Percentiles rank a stretch among this genome's conserved stretches.
Conservation (phyloP, 2,113 vertebrate species). For the Salvelinus alpinus region DNA sequence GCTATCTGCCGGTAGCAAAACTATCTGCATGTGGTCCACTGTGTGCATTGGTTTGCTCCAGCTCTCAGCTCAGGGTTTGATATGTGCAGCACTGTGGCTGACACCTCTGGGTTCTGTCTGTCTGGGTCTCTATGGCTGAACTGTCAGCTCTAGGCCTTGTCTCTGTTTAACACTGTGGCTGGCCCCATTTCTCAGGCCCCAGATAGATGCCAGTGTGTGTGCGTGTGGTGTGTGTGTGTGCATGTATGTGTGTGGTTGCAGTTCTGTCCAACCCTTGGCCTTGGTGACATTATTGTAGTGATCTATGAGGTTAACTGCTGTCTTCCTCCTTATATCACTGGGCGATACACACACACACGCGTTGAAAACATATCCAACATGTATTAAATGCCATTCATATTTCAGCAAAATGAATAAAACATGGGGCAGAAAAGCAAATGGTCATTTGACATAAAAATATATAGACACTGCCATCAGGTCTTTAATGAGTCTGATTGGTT, state of each 20-base stretch:
- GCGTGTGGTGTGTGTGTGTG: neutral
- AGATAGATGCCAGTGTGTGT: neutral
- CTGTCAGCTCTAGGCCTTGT: neutral
- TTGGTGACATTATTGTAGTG: neutral
- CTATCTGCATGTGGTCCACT: slow-evolving; percentile 26
- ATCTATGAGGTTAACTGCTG: slow-evolving; percentile 3
- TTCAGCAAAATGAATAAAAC: slow-evolving; percentile 67
- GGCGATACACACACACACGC: slow-evolving; percentile 2
- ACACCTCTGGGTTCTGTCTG: slow-evolving; percentile 23
- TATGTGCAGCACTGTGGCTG: neutral
- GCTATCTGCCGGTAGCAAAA: slow-evolving; percentile 6
- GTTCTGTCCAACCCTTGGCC: neutral
- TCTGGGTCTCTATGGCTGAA: slow-evolving; percentile 31
- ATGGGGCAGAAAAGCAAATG: slow-evolving; percentile 62
- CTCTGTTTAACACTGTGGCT: neutral
- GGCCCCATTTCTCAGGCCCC: neutral
- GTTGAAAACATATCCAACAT: slow-evolving; percentile 52
- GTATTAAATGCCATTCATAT: slow-evolving; percentile 63
- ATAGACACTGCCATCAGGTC: slow-evolving; percentile 56
- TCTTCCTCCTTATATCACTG: slow-evolving; percentile 23
- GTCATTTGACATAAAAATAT: slow-evolving; percentile 59
- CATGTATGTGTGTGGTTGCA: neutral
- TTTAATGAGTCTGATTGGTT: slow-evolving; percentile 64
- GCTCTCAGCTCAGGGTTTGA: slow-evolving; percentile 28
- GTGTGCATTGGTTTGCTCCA: slow-evolving; percentile 35